Conservation (phyloP, 2,797 vertebrate genomes). For the Falco concolor region DNA sequence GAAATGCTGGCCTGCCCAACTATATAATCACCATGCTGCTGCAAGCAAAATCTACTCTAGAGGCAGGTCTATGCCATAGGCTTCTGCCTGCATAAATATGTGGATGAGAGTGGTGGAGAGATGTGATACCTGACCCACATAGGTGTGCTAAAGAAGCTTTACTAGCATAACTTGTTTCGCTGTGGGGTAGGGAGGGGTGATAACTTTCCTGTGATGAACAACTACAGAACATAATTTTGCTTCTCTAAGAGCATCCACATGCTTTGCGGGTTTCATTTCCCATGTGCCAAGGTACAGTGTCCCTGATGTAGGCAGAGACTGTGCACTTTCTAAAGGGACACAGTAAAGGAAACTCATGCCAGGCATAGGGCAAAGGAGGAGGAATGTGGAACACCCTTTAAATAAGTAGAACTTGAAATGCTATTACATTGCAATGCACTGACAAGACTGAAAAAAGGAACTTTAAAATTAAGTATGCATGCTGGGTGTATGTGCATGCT, state of each 20-base stretch:
- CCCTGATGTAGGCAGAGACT: accelerated
- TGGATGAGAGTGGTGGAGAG: background rate
- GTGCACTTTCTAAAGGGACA: background rate
- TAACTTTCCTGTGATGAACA: constrained; percentile 44
- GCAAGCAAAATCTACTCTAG: constrained; percentile 19
- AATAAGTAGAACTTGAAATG: background rate
- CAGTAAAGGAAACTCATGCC: background rate
- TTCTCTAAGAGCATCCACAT: constrained; percentile 17
- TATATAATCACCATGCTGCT: constrained; percentile 25
- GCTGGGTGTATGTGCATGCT: background rate
- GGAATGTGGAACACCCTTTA: background rate
- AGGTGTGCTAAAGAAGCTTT: constrained; percentile 34
- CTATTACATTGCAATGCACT: background rate
- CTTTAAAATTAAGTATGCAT: background rate
- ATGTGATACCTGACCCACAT: constrained; percentile 64
- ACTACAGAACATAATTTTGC: background rate
- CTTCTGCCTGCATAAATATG: constrained; percentile 45
- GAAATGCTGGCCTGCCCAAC: constrained; percentile 51
- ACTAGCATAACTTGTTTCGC: constrained; percentile 41
- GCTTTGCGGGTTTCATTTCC: background rate
- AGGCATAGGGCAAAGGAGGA: background rate
- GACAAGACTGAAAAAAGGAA: background rate
- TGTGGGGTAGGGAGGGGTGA: constrained; percentile 30
- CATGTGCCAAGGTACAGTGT: background rate
- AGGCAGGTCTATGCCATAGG: constrained; percentile 4